These are phyloP conservation scores for Aurelia sp. DNA, from an alignment of 30 jellyfish, hydroid and myxozoan species.

Conservation along the genomic window DNA sequence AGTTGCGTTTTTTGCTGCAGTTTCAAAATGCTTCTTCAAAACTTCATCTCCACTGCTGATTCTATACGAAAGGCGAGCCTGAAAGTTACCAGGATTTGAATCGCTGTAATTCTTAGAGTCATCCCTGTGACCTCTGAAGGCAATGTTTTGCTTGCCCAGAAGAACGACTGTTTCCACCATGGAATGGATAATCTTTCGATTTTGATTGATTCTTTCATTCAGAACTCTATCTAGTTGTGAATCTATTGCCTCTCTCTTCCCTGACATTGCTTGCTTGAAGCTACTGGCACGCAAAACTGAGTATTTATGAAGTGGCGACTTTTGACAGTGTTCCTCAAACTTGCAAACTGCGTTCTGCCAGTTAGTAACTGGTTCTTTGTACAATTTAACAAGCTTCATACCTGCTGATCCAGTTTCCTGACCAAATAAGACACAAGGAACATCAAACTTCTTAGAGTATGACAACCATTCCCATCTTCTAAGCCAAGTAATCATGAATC, in stretches of 20 bases:
- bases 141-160: conserved; percentile 14
- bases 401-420: conserved; percentile 6
- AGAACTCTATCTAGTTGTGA: neutral
- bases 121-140: conserved; percentile 4
- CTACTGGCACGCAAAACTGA: neutral
- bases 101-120: neutral
- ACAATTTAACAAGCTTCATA: neutral
- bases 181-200: conserved; percentile 11
- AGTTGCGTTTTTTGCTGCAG: conserved; percentile 64
- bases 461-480: conserved; percentile 14
- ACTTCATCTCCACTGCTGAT: conserved; percentile 58
- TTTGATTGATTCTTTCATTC: conserved; percentile 7
- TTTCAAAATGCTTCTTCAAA: conserved; percentile 37
- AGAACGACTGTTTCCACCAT: conserved; percentile 37
- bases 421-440: conserved; percentile 53
- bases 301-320: neutral
- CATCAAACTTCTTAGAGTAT: conserved; percentile 32
- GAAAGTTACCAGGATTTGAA: conserved; percentile 65
- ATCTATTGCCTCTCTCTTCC: conserved; percentile 23
- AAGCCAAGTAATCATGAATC: conserved; percentile 17
- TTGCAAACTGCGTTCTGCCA: conserved; percentile 21
- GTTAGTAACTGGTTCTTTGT: conserved; percentile 20
- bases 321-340: neutral
- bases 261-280: conserved; percentile 4
- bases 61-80: conserved; percentile 59